These are phyloP conservation scores for Grammomys surdaster DNA, from an alignment of 2,113 vertebrate species.

Conservation along the genomic window DNA sequence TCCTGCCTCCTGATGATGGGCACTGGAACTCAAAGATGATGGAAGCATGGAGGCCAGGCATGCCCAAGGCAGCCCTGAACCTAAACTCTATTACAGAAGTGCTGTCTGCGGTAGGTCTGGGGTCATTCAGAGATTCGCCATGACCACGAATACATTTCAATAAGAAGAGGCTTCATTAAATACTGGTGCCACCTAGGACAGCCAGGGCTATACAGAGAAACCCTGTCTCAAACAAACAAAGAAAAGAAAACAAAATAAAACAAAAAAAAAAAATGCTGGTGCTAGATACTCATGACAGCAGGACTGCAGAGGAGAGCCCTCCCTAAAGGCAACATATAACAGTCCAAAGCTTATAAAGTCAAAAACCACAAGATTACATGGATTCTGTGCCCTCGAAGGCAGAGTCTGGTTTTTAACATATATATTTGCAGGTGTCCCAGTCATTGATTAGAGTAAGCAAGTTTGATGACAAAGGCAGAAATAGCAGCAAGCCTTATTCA, in stretches of 20 bases:
- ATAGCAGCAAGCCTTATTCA: not conserved
- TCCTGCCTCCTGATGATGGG: fast-evolving
- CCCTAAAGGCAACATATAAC: not conserved
- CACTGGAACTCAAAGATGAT: fast-evolving
- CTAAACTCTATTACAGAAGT: not conserved
- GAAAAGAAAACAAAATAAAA: too few relatives aligned
- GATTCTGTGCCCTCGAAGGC: not conserved
- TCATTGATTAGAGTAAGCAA: not conserved
- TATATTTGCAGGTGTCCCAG: not conserved
- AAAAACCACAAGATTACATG: not conserved
- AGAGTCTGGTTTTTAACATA: not conserved
- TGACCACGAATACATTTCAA: not conserved
- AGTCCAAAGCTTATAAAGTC: not conserved
- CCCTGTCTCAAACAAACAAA: too few relatives aligned
- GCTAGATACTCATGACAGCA: not conserved
- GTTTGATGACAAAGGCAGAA: not conserved
- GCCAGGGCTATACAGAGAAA: too few relatives aligned
- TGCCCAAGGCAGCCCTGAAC: not conserved
- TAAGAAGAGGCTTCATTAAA: not conserved
- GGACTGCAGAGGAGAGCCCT: not conserved
- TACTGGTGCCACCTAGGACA: too few relatives aligned
- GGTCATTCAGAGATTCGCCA: not conserved
- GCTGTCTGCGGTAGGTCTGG: not conserved
- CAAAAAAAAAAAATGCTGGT: too few relatives aligned
- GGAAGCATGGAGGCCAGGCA: too few relatives aligned